Conservation (phyloP, 2,113 vertebrate genomes). For the Dendropsophus ebraccatus region DNA sequence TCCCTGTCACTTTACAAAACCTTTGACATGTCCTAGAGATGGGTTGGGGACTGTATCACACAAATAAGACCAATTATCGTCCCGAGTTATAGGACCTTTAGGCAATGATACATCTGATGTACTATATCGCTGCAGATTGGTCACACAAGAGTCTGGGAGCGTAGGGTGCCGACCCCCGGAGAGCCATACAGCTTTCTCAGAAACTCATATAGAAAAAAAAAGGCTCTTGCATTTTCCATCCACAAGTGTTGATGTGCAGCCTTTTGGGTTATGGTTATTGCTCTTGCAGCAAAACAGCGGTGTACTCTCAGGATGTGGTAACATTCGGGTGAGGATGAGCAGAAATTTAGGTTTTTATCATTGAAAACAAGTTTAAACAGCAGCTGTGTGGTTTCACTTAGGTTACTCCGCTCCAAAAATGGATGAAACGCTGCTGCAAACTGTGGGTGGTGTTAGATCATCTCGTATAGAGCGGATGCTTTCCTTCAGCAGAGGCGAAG, state of each 20-base stretch:
- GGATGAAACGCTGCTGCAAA: no score
- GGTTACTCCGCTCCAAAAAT: background rate
- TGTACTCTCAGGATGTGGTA: conserved; percentile 12
- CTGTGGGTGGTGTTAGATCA: background rate
- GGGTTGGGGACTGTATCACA: no score
- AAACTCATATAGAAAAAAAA: background rate
- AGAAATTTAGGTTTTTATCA: background rate
- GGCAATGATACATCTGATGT: no score
- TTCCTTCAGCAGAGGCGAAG: background rate
- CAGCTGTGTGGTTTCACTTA: background rate
- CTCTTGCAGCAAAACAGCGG: background rate
- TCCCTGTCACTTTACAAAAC: no score
- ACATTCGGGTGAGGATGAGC: background rate
- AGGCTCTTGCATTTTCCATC: background rate
- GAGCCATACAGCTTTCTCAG: background rate
- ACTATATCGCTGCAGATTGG: background rate
- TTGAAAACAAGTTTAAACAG: background rate
- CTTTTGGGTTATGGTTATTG: background rate
- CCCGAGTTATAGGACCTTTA: no score
- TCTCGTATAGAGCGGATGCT: background rate
- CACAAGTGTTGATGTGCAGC: background rate
- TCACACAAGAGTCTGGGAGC: background rate
- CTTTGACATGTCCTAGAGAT: no score
- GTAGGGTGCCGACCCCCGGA: background rate
- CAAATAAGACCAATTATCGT: no score